Evolutionary conservation across 2,797 vertebrate species (phyloP), one percentile per base, ranked within the genome.

Genomic region (Triplophysa bombifrons): DNA sequence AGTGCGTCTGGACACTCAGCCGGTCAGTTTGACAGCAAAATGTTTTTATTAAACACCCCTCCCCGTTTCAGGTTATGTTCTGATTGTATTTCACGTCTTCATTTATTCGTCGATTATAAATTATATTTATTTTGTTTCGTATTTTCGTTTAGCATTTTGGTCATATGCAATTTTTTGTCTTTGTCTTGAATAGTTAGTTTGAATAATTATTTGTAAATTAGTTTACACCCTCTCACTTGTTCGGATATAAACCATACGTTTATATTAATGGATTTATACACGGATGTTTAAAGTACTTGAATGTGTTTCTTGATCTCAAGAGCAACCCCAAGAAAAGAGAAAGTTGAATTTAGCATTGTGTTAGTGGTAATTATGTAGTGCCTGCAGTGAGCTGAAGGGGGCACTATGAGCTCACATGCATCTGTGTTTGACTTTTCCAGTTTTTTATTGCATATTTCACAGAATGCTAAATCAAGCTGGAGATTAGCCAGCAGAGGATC

Each of bases 381-480:
- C 83, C 74, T 78, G 76, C 86, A 83, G 78, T 86, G 11, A 88
- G 89, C 93, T 93, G 90, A 92, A 93, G 93, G 92, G 92, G 93
- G 93, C 93, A 94, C 90, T 93, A 91, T 91, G 90, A 91, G 85
- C 90, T 91, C 87, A 83, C 86, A 69, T 65, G 86, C 86, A 63
- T 73, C 22, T 61, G 14, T 83, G 20, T 84, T 80, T 81, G 88
- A 90, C 88, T 93, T 25, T 7, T 63, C 16, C 46, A 67, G 53
- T 41, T 34, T 68, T 14, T 46, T 19, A 63, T 78, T 75, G 60
- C 58, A 38, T 69, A 65, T 81, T 72, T 53, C 53, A 53, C 20
- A 30, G 74, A 81, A 78, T 63, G 41, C 55, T 74, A 84, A 72
- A 82, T 80, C 30, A 22, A 74, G 65, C 75, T 71, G 75, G 48